Base-by-base conservation (phyloP, 2,113 vertebrate species). In the Fukomys damarensis region DNA sequence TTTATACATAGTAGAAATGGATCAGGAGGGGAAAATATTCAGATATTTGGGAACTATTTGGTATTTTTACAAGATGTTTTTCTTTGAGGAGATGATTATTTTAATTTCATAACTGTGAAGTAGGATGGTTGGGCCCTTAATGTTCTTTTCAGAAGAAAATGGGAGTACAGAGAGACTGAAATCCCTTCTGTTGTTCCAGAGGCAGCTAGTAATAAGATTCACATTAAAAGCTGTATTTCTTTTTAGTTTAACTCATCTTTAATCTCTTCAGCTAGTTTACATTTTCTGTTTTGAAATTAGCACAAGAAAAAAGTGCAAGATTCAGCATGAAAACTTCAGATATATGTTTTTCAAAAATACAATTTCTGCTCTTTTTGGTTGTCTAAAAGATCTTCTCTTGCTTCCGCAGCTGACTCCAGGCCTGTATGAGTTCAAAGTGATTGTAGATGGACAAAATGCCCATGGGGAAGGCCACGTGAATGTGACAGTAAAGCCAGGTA, bases 401-500 rank as follows among this genome's bases (percentile, higher is more conserved):
- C 97, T 97, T 43, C 85, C 98, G 68, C 98, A 99, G 99, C 99
- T 99, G 56, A 99, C 99, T 0, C 99, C 99, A 92, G 99, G 99
- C 65, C 98, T 99, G 35, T 99, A 99, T 2, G 99, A 99, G 98
- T 99, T 99, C 98, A 99, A 98, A 97, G 99, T 99, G 41, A 98
- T 98, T 0, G 99, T 99, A 9, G 98, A 99, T 0, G 99, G 99
- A 10, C 99, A 99, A 0, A 99, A 99, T 0, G 98, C 99, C 0
- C 98, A 98, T 0, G 99, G 99, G 63, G 99, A 99, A 98, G 99
- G 99, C 93, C 99, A 99, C 0, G 99, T 99, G 97, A 99, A 99
- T 6, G 99, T 99, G 8, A 99, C 99, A 0, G 99, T 99, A 85
- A 99, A 99, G 95, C 99, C 99, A 98, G 99, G 99, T 99, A 98